Evolutionary conservation across 2,797 vertebrate species (phyloP), one percentile per base, ranked within the genome.

Genomic region (Alfaro cultratus): DNA sequence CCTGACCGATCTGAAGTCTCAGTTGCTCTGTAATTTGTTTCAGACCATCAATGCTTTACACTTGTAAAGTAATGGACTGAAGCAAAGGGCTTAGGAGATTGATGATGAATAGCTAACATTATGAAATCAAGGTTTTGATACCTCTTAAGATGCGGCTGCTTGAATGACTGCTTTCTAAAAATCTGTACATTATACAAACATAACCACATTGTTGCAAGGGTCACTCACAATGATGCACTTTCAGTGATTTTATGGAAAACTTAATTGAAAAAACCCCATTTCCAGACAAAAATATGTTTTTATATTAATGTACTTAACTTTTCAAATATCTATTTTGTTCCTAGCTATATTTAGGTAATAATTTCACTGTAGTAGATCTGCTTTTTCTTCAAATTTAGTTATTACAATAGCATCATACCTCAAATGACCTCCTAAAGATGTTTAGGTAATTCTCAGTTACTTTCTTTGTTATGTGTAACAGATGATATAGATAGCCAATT

Each of bases 41-140:
- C 68, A 70, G 31, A 75, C 73, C 75, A 13, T 47, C 73, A 67
- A 76, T 76, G 85, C 79, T 80, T 83, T 53, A 77, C 72, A 41
- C 34, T 55, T 77, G 76, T 43, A 21, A 81, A 71, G 60, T 79
- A 87, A 57, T 18, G 43, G 78, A 85, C 43, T 29, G 39, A 83
- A 80, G 80, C 31, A 77, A 75, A 85, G 51, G 73, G 73, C 53
- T 78, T 41, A 41, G 64, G 68, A 84, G 84, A 90, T 87, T 91
- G 88, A 87, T 87, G 83, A 83, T 51, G 74, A 80, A 82, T 83
- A 86, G 86, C 86, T 91, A 85, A 80, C 79, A 79, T 78, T 62
- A 57, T 29, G 55, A 74, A 77, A 77, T 60, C 49, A 29, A 74
- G 76, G 68, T 86, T 84, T 77, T 80, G 80, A 87, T 87, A 87